These are phyloP conservation scores for Myrmophylax atrothorax DNA, from an alignment of 2,113 vertebrate species.

Conservation along the genomic window DNA sequence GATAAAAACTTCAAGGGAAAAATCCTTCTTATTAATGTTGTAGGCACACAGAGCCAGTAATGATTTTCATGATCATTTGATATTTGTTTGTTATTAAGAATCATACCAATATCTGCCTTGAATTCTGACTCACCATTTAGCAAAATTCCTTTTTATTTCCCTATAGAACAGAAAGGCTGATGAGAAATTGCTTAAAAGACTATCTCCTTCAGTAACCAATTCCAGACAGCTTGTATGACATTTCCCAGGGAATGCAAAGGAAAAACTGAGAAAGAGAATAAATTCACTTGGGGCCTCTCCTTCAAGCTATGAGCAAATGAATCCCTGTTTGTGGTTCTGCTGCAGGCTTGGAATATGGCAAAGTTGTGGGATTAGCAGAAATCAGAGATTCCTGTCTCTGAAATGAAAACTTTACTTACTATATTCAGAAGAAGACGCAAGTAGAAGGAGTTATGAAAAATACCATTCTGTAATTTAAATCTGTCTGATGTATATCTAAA, in stretches of 20 bases:
- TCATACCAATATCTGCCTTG: constrained; percentile 12
- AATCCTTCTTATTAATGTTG: neutral
- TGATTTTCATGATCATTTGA: constrained; percentile 8
- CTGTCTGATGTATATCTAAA: constrained; percentile 43
- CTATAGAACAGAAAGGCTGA: constrained; percentile 42
- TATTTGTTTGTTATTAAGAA: constrained; percentile 37
- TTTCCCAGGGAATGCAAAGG: constrained; percentile 60
- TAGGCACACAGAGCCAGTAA: neutral
- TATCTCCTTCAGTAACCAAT: constrained; percentile 42
- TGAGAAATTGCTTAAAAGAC: constrained; percentile 58
- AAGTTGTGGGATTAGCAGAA: constrained; percentile 70
- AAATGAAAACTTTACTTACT: constrained; percentile 54
- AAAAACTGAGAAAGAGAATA: constrained; percentile 49
- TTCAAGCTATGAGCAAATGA: neutral
- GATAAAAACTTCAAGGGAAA: neutral
- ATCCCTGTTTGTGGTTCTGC: constrained; percentile 25
- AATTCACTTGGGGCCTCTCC: constrained; percentile 39
- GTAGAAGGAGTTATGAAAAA: constrained; percentile 62
- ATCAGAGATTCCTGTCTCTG: constrained; percentile 68
- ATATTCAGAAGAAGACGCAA: constrained; percentile 35
- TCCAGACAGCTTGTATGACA: constrained; percentile 60
- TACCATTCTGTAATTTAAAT: constrained; percentile 60
- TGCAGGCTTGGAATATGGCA: neutral
- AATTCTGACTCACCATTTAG: constrained; percentile 53
- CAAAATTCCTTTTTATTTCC: constrained; percentile 49